A percentile compares a stretch with the other conserved stretches of the same genome.
These are phyloP conservation scores for Cheirogaleus major DNA, from an alignment of 2,797 vertebrate genomes.

Conservation along the genomic window DNA sequence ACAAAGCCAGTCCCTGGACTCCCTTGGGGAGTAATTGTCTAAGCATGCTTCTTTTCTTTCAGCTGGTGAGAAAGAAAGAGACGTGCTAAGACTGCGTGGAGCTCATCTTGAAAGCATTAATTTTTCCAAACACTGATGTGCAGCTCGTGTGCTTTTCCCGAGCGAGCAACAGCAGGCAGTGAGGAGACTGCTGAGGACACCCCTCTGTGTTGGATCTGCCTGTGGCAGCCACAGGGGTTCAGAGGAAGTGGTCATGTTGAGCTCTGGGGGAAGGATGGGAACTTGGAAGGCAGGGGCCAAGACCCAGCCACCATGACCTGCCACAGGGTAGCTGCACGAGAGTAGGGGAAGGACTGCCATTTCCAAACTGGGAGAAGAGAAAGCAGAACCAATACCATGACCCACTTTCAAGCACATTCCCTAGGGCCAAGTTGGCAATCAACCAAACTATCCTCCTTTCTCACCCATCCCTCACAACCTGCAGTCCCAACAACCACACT, in stretches of 20 bases:
- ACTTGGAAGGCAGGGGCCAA: background rate
- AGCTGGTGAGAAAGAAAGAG: constrained; percentile 68
- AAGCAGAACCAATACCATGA: background rate
- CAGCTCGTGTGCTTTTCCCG: constrained; percentile 14
- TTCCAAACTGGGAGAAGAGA: background rate
- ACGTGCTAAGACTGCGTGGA: constrained; percentile 74
- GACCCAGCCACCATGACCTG: background rate
- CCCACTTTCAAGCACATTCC: background rate
- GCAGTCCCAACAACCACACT: background rate
- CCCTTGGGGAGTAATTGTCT: constrained; percentile 77
- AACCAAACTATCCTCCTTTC: background rate
- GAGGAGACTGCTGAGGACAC: background rate
- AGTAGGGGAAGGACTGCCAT: background rate
- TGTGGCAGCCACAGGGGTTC: background rate
- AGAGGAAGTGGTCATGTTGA: background rate
- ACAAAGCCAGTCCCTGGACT: constrained; percentile 77
- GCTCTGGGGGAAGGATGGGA: background rate
- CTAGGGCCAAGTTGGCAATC: background rate
- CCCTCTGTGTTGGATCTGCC: background rate
- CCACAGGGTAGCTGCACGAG: no score
- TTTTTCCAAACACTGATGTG: constrained; percentile 80
- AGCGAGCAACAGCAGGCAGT: background rate
- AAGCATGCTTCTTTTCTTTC: constrained; percentile 80
- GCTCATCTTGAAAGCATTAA: constrained; percentile 86
- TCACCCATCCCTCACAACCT: background rate